Evolutionary conservation across 2,113 vertebrate genomes (phyloP).

Genomic region (Pelobates fuscus): DNA sequence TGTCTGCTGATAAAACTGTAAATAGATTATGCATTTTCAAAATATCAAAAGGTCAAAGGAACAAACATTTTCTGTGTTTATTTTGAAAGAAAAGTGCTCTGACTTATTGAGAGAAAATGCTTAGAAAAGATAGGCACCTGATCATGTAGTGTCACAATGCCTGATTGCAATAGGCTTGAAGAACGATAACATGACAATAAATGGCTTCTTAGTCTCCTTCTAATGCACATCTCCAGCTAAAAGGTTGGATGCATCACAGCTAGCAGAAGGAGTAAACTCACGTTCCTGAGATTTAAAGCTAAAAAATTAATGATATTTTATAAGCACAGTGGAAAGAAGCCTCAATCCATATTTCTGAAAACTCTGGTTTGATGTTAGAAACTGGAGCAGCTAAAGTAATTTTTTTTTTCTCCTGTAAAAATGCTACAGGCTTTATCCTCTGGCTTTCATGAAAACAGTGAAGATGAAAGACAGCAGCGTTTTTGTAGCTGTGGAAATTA

Average conservation of each 20-base stretch:
- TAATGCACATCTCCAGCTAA: slow-evolving; percentile 37
- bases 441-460: slow-evolving; percentile 64
- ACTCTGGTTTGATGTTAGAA: slow-evolving; percentile 60
- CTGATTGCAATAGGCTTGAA: slow-evolving; percentile 12
- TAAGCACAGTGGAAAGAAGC: slow-evolving; percentile 55
- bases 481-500: slow-evolving; percentile 65
- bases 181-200: slow-evolving; percentile 26
- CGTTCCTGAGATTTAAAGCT: slow-evolving; percentile 55
- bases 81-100: slow-evolving; percentile 13
- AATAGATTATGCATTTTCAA: slow-evolving; percentile 33
- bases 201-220: slow-evolving; percentile 23
- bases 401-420: slow-evolving; percentile 51
- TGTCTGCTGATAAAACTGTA: slow-evolving; percentile 26
- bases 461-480: slow-evolving; percentile 69
- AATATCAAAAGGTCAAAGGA: slow-evolving; percentile 46
- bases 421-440: slow-evolving; percentile 58
- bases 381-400: slow-evolving; percentile 59
- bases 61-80: slow-evolving; percentile 40
- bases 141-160: slow-evolving; percentile 16
- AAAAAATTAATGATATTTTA: slow-evolving; percentile 59
- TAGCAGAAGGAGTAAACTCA: slow-evolving; percentile 43
- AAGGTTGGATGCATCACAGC: slow-evolving; percentile 37
- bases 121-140: slow-evolving; percentile 21
- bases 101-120: slow-evolving; percentile 25
- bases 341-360: slow-evolving; percentile 57